phyloP scores from a whole-genome alignment of 1,140 invertebrate species.

The Acyrthosiphon pisum region DNA sequence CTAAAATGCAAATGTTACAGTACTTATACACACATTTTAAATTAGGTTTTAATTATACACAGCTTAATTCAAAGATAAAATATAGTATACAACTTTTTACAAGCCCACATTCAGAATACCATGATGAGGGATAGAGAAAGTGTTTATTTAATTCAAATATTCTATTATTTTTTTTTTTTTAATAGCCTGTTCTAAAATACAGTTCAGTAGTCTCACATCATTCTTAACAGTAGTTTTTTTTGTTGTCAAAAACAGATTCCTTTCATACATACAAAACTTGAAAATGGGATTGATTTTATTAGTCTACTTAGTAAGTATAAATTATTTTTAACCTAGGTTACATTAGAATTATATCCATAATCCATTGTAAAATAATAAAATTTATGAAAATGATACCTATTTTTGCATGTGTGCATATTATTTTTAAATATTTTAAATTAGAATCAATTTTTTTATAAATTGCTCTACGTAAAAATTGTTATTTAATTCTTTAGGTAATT shows the following conservation, averaged over 20 bases:
- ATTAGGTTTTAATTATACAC: conserved; percentile 5
- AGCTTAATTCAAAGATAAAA: conserved; percentile 18
- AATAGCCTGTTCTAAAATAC: background rate
- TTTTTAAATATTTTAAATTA: background rate
- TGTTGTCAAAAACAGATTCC: background rate
- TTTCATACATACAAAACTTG: background rate
- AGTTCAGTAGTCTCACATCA: background rate
- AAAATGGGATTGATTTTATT: conserved; percentile 38
- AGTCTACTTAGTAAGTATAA: conserved; percentile 16
- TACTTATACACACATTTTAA: background rate
- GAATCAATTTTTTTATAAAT: background rate
- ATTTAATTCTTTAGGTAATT: background rate
- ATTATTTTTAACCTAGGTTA: background rate
- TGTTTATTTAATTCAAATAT: conserved; percentile 3
- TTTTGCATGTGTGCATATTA: background rate
- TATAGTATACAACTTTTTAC: background rate
- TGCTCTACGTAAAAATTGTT: background rate
- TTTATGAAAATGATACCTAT: background rate
- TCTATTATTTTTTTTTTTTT: background rate
- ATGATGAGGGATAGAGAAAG: conserved; percentile 53
- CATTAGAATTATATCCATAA: background rate
- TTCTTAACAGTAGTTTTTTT: background rate
- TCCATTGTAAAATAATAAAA: background rate
- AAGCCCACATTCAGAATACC: conserved; percentile 54
- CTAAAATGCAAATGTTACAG: background rate